Evolutionary conservation across 1,140 invertebrate genomes (phyloP), one percentile per base, ranked within the genome.

Genomic region (Drosophila oshimai): DNA sequence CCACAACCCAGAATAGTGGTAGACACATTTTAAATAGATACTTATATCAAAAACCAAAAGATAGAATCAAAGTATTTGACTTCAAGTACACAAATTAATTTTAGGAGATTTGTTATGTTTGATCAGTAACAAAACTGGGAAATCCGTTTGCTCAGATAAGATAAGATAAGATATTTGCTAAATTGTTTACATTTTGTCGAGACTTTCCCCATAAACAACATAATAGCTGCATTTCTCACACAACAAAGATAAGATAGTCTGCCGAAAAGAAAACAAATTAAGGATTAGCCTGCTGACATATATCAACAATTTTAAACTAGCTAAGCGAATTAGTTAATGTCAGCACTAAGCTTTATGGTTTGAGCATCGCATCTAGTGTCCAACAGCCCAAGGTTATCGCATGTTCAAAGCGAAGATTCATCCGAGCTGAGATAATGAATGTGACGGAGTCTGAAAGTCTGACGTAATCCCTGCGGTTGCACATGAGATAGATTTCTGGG

Each of bases 381-480:
- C n/a, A 36, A 37, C 15, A 22, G 20, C 22, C n/a, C 13, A 12
- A 33, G 54, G n/a, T 39, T 62, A 62, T 62, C 26, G 53, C 26
- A 31, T 33, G 26, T 34, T 10, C 20, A 17, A 41, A 49, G 57
- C 42, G 12, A 3, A 65, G 58, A 64, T 64, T 65, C 34, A 31
- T 39, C 34, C 13, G 22, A 65, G 42, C 58, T 26, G 33, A 31
- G 45, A 50, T 22, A 64, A 60, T 44, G 9, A 17, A 39, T 28
- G 34, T 17, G 3, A 17, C 28, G 20, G 18, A 55, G 42, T 18
- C 57, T 22, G 22, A 24, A 15, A 13, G 37, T 13, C 54, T 62
- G 53, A 62, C 53, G 58, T 60, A 62, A 62, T 36, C 58, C 12
- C 28, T 42, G 37, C 49, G 55, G 49, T 58, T 62, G 36, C 28